Base-by-base conservation (phyloP, 2,888 invertebrate genomes). In the Amphipyra berbera region DNA sequence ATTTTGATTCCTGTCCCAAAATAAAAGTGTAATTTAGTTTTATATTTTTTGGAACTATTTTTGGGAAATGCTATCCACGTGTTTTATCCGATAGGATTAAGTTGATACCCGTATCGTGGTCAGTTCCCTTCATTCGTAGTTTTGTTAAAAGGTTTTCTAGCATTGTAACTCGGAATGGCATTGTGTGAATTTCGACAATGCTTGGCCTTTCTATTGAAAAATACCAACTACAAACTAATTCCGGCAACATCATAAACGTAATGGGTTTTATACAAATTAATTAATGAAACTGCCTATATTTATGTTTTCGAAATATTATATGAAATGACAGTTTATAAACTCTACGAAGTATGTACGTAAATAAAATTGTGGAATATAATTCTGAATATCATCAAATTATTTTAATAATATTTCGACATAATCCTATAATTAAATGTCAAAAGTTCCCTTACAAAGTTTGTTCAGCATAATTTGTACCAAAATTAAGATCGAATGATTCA, bases 1-100 rank as follows among this genome's bases (percentile, higher is more conserved):
- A 74, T 72, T 74, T 72, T 44, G 47, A 57, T 58, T 46, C 21
- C n/a, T 57, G 50, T 42, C 50, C 58, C 37, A 63, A 73, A 73
- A 68, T 71, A 68, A 47, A 58, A 49, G 33, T 59, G 44, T 62
- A 73, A 59, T 63, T 58, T 35, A 41, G 50, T 52, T 33, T 49
- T 27, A 37, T 67, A 56, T 68, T 49, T 68, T 56, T 54, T 27
- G 14, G 13, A 33, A 42, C 21, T 27, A 30, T 73, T 33, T 59
- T 53, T 54, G 35, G 62, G 48, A 63, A 62, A 62, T 59, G 38
- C 30, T 38, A n/a, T n/a, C n/a, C n/a, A 14, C 10, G 40, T 42
- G 33, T 33, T 15, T 47, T 38, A 21, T 47, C 0, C 30, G 30
- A 33, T 33, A 41, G 21, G n/a, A 40, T 35, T 14, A 6, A 15